phyloP scores from a whole-genome alignment of 2,797 vertebrate genomes.

The Crax fasciolata region DNA sequence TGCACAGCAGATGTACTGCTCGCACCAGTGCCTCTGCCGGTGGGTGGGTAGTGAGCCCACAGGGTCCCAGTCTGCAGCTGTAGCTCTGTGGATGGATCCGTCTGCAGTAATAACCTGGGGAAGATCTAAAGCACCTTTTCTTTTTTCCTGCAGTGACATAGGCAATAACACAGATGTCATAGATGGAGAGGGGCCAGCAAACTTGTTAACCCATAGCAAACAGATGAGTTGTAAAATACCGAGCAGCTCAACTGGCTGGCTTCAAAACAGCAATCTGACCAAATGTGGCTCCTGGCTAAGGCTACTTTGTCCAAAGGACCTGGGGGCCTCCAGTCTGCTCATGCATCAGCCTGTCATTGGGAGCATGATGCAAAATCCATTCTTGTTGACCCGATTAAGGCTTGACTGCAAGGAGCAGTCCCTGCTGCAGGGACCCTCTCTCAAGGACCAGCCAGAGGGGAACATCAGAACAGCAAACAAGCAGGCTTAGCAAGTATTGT shows the following conservation, averaged over 20 bases:
- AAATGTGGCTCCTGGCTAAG: not conserved
- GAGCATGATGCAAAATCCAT: slow-evolving; percentile 26
- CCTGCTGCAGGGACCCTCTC: not conserved
- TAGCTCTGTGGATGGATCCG: not conserved
- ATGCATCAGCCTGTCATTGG: not conserved
- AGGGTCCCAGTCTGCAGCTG: not conserved
- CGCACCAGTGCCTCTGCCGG: not conserved
- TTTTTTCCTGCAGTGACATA: not conserved
- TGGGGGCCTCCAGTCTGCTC: not conserved
- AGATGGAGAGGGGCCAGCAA: not conserved
- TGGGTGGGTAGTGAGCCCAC: not conserved
- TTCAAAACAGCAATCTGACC: not conserved
- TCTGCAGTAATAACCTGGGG: not conserved
- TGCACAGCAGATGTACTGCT: not conserved
- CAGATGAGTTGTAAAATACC: not conserved
- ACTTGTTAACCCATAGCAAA: not conserved
- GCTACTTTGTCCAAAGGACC: not conserved
- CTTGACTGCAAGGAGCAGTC: not conserved
- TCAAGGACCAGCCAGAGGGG: not conserved
- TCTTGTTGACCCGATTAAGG: slow-evolving; percentile 31
- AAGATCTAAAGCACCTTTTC: not conserved
- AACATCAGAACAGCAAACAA: not conserved
- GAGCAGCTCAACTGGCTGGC: not conserved
- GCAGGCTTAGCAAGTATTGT: not conserved
- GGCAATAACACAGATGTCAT: not conserved